phyloP scores from a whole-genome alignment of 2,797 vertebrate genomes.

The Bufotes viridis region DNA sequence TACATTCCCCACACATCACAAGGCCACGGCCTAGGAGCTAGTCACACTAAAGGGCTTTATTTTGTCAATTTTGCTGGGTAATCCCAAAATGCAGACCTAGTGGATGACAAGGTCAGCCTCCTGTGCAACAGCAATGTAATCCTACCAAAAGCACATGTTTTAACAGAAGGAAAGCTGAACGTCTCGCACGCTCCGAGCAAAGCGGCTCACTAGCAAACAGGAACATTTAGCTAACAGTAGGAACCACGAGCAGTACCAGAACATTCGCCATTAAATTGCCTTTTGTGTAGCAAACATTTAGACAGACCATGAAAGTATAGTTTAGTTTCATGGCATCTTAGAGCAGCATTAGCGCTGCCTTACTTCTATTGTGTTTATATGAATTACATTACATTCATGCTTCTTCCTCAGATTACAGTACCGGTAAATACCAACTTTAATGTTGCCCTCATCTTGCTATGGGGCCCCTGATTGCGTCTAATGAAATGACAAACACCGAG shows the following conservation, averaged over 20 bases:
- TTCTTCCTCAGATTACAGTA: not conserved
- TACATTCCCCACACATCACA: not conserved
- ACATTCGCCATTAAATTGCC: slow-evolving; percentile 2
- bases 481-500: not conserved
- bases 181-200: not conserved
- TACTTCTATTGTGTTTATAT: not conserved
- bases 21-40: not conserved
- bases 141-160: not conserved
- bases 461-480: too few relatives aligned
- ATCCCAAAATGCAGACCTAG: slow-evolving; percentile 6
- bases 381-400: not conserved
- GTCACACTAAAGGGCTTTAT: not conserved
- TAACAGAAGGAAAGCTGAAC: not conserved
- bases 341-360: not conserved
- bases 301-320: not conserved
- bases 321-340: not conserved
- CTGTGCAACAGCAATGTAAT: not conserved
- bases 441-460: not conserved
- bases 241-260: not conserved
- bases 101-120: slow-evolving; percentile 32
- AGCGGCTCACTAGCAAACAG: not conserved
- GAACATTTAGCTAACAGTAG: slow-evolving; percentile 10
- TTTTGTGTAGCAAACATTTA: not conserved
- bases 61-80: not conserved
- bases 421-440: not conserved